Conservation (phyloP, 2,888 invertebrate species). For the Spodoptera picta region DNA sequence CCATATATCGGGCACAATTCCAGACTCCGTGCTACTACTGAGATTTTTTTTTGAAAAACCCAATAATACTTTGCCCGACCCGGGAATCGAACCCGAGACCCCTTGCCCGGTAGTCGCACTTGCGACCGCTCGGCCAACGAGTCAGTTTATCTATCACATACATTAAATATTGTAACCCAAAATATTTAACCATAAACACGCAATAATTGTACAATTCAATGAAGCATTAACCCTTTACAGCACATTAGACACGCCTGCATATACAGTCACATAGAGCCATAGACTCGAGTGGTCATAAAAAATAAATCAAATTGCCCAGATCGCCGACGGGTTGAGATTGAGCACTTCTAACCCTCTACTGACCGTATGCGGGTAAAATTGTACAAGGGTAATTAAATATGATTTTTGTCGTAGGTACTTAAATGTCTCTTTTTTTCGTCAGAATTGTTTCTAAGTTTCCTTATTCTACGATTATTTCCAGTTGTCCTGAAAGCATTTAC, state of each 20-base stretch:
- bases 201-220: conserved; percentile 37
- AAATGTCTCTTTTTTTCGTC: conserved; percentile 1
- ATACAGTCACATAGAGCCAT: conserved; percentile 63
- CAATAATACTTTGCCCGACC: too few relatives aligned
- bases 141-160: neutral
- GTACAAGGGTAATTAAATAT: conserved; percentile 63
- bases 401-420: too few relatives aligned
- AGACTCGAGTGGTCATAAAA: conserved; percentile 73
- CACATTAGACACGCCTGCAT: conserved; percentile 83
- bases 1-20: too few relatives aligned
- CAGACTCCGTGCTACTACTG: too few relatives aligned
- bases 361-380: conserved; percentile 73
- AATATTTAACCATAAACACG: conserved; percentile 4
- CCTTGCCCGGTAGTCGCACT: too few relatives aligned
- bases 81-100: too few relatives aligned
- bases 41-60: too few relatives aligned
- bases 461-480: too few relatives aligned
- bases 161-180: neutral
- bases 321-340: conserved; percentile 69
- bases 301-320: conserved; percentile 77
- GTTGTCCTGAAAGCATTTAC: too few relatives aligned
- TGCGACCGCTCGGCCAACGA: too few relatives aligned
- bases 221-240: conserved; percentile 44
- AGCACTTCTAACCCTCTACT: conserved; percentile 61
- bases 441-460: neutral